Evolutionary conservation across 2,113 vertebrate genomes (phyloP).

Genomic region (Triplophysa dalaica): DNA sequence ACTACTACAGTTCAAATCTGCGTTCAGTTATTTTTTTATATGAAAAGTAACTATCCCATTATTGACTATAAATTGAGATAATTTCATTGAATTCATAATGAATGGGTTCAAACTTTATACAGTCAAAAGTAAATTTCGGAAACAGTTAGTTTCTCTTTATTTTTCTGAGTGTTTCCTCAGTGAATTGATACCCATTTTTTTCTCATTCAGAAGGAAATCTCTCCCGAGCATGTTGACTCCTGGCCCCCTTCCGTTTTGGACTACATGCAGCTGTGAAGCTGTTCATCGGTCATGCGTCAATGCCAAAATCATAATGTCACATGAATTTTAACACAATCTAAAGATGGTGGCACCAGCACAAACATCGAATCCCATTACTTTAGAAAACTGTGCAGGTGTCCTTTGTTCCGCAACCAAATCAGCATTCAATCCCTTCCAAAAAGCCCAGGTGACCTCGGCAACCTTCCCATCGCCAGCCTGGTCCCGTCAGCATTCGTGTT

Average conservation of each 20-base stretch:
- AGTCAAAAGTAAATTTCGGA: too few relatives aligned
- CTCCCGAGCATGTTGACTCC: too few relatives aligned
- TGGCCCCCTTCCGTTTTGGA: neutral
- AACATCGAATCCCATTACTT: conserved; percentile 3
- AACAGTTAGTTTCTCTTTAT: too few relatives aligned
- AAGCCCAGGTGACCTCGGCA: conserved; percentile 13
- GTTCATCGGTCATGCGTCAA: neutral
- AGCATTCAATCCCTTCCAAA: conserved; percentile 4
- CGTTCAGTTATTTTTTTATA: too few relatives aligned
- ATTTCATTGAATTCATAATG: too few relatives aligned
- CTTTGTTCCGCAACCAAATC: neutral
- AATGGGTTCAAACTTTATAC: too few relatives aligned
- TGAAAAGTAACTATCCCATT: too few relatives aligned
- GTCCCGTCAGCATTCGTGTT: conserved; percentile 15
- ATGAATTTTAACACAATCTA: conserved; percentile 27
- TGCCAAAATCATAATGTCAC: conserved; percentile 26
- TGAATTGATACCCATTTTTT: too few relatives aligned
- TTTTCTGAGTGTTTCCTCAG: too few relatives aligned
- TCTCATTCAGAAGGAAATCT: too few relatives aligned
- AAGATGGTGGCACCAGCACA: neutral
- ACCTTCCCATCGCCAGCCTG: conserved; percentile 11
- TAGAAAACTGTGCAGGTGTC: neutral
- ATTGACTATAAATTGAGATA: too few relatives aligned
- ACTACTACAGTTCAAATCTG: too few relatives aligned
- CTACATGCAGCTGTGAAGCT: neutral